A percentile compares a stretch with the other conserved stretches of the same genome.
These are phyloP conservation scores for Sternarchorhynchus goeldii DNA, from an alignment of 2,797 vertebrate species.

Conservation along the genomic window DNA sequence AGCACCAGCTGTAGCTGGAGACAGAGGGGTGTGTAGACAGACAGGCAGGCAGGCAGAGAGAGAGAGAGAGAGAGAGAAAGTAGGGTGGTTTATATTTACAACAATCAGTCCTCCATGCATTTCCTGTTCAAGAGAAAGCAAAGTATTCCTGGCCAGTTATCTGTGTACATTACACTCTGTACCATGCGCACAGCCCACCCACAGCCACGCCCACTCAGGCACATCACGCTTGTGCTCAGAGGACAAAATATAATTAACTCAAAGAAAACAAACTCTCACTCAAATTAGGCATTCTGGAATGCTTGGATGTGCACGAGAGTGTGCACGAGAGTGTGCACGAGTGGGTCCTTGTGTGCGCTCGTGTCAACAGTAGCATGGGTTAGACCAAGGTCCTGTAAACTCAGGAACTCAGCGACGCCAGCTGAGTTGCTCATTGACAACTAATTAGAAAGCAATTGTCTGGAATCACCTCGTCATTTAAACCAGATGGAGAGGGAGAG, in stretches of 20 bases:
- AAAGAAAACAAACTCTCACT: slow-evolving; percentile 19
- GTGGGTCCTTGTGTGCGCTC: background rate
- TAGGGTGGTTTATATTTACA: slow-evolving; percentile 4
- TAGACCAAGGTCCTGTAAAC: slow-evolving; percentile 56
- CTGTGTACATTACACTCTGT: slow-evolving; percentile 15
- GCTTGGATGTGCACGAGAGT: slow-evolving; percentile 3
- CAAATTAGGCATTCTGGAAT: slow-evolving; percentile 13
- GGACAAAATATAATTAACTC: slow-evolving; percentile 22
- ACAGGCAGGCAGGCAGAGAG: background rate
- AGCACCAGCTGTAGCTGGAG: background rate
- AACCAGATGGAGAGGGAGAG: slow-evolving; percentile 71
- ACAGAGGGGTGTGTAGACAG: slow-evolving; percentile 4
- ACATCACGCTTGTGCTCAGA: slow-evolving; percentile 5
- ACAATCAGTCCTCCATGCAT: slow-evolving; percentile 4
- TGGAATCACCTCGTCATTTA: slow-evolving; percentile 72
- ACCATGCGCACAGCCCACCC: slow-evolving; percentile 24
- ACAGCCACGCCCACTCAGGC: slow-evolving; percentile 18
- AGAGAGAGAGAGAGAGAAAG: background rate
- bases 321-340: background rate
- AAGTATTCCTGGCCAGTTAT: slow-evolving; percentile 14
- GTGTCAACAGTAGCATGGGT: slow-evolving; percentile 16
- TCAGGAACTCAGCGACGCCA: slow-evolving; percentile 67
- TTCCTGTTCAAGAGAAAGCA: slow-evolving; percentile 18
- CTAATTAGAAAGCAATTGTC: slow-evolving; percentile 79
- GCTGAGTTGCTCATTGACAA: slow-evolving; percentile 77